A percentile compares a stretch with the other conserved stretches of the same genome.
Conservation (phyloP, 2,113 vertebrate genomes). For the Ptilorrhoa leucosticta region DNA sequence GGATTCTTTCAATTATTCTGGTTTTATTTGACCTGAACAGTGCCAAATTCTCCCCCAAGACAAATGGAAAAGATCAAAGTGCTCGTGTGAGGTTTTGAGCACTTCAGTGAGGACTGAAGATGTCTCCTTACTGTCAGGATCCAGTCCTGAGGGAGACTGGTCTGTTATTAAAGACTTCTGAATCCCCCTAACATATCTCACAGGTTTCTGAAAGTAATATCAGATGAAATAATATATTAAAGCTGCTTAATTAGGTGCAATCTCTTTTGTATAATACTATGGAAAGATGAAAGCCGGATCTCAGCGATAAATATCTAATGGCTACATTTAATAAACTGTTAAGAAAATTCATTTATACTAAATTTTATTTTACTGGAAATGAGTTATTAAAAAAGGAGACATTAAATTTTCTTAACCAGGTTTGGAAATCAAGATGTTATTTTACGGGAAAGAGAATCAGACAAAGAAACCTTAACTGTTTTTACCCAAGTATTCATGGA, state of each 20-base stretch:
- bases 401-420: slow-evolving; percentile 24
- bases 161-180: background rate
- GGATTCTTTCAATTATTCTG: background rate
- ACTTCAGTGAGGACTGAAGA: background rate
- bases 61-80: background rate
- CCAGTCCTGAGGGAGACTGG: background rate
- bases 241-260: slow-evolving; percentile 6
- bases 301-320: background rate
- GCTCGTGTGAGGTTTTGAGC: background rate
- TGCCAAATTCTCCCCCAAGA: background rate
- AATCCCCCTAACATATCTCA: background rate
- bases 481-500: background rate
- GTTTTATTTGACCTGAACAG: background rate
- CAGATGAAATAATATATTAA: background rate
- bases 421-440: slow-evolving; percentile 14
- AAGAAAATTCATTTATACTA: slow-evolving; percentile 16
- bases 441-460: background rate
- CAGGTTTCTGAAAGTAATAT: background rate
- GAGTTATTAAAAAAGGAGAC: slow-evolving; percentile 24
- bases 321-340: slow-evolving; percentile 32
- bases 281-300: background rate
- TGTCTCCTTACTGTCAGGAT: background rate
- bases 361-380: slow-evolving; percentile 53
- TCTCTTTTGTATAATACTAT: background rate
- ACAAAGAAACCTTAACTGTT: background rate